A percentile compares a stretch with the other conserved stretches of the same genome.
Conservation (phyloP, 2,113 vertebrate species). For the Daphoenositta chrysoptera region DNA sequence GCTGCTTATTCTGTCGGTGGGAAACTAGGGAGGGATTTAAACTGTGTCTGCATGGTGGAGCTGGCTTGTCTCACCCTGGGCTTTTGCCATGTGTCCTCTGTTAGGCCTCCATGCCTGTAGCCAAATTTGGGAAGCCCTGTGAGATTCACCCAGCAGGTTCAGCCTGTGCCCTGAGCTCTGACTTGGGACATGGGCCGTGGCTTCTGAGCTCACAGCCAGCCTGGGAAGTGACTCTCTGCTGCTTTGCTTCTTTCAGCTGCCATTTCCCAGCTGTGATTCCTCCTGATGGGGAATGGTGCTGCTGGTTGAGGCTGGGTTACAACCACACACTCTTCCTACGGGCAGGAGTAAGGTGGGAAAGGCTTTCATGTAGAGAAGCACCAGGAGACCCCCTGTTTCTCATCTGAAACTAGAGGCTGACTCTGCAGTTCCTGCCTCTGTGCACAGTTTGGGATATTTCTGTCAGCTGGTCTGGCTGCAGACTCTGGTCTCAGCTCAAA, state of each 20-base stretch:
- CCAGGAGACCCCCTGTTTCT: background rate
- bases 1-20: background rate
- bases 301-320: background rate
- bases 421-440: background rate
- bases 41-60: background rate
- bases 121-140: background rate
- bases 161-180: background rate
- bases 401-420: background rate
- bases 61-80: background rate
- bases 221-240: background rate
- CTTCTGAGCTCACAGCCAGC: background rate
- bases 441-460: background rate
- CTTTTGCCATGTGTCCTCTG: background rate
- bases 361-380: background rate
- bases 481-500: background rate
- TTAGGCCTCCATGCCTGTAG: background rate
- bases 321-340: accelerated
- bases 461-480: background rate
- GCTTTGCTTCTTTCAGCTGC: background rate
- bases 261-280: background rate
- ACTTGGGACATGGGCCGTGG: accelerated
- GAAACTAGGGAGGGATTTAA: background rate
- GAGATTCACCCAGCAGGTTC: background rate
- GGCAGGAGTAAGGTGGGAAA: background rate
- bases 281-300: background rate